phyloP scores from a whole-genome alignment of 2,113 vertebrate species.

The Mesocricetus auratus region DNA sequence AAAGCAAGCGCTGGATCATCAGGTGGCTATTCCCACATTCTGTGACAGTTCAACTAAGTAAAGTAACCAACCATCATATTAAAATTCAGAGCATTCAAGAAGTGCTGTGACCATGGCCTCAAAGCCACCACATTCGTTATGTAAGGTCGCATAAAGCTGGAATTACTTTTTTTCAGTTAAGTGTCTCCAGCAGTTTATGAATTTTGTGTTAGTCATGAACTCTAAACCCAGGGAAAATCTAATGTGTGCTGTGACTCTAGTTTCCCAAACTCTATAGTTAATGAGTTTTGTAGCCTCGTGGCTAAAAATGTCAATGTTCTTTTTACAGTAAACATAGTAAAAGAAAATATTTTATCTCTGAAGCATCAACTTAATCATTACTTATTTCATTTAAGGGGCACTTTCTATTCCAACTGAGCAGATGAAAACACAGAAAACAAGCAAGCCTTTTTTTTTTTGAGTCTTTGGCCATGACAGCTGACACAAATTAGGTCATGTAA shows the following conservation, averaged over 20 bases:
- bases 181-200: not conserved
- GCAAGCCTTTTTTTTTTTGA: not conserved
- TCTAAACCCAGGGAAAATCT: conserved; percentile 22
- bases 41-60: not conserved
- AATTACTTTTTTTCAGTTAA: conserved; percentile 39
- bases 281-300: conserved; percentile 21
- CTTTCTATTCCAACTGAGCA: not conserved
- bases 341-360: conserved; percentile 35
- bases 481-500: conserved; percentile 10
- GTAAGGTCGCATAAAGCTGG: not conserved
- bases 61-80: not conserved
- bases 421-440: conserved; percentile 5
- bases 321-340: conserved; percentile 28
- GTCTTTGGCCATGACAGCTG: not conserved
- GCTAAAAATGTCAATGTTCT: conserved; percentile 29
- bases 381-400: conserved; percentile 25
- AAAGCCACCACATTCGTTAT: conserved; percentile 5
- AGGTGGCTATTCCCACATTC: not conserved
- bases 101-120: not conserved
- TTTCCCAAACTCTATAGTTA: conserved; percentile 31
- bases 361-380: conserved; percentile 32
- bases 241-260: not conserved
- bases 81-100: not conserved
- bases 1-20: not conserved
- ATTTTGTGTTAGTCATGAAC: conserved; percentile 26